A percentile compares a stretch with the other conserved stretches of the same genome.
phyloP scores from a whole-genome alignment of 1,140 invertebrate species.

The Musca domestica region DNA sequence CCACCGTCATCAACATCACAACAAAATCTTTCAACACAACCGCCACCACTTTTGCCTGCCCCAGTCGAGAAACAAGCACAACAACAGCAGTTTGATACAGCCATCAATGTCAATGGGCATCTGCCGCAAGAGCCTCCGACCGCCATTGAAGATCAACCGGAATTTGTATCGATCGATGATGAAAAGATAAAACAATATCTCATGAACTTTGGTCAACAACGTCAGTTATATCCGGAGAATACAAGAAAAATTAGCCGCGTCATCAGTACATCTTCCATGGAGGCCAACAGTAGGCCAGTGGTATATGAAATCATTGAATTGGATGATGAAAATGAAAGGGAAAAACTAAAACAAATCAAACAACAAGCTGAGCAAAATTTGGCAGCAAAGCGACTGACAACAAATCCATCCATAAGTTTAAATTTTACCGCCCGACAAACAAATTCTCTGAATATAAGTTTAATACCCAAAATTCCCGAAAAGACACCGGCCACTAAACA shows the following conservation, averaged over 20 bases:
- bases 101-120: background rate
- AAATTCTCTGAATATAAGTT: conserved; percentile 20
- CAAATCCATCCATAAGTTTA: background rate
- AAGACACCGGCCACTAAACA: background rate
- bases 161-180: conserved; percentile 51
- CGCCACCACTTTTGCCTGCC: background rate
- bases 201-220: conserved; percentile 37
- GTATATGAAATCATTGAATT: conserved; percentile 38
- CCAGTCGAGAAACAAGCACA: too few species aligned
- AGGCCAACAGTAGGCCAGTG: background rate
- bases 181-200: conserved; percentile 43
- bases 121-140: background rate
- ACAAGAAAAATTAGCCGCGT: background rate
- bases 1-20: background rate
- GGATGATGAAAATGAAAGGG: conserved; percentile 36
- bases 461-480: conserved; percentile 22
- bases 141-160: conserved; percentile 33
- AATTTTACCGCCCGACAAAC: background rate
- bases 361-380: conserved; percentile 23
- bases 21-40: background rate
- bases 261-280: background rate
- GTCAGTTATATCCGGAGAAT: background rate
- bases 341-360: conserved; percentile 22
- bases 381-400: background rate
- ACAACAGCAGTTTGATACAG: background rate